These are phyloP conservation scores for Nesogale talazaci DNA, from an alignment of 2,113 vertebrate species.

Conservation along the genomic window DNA sequence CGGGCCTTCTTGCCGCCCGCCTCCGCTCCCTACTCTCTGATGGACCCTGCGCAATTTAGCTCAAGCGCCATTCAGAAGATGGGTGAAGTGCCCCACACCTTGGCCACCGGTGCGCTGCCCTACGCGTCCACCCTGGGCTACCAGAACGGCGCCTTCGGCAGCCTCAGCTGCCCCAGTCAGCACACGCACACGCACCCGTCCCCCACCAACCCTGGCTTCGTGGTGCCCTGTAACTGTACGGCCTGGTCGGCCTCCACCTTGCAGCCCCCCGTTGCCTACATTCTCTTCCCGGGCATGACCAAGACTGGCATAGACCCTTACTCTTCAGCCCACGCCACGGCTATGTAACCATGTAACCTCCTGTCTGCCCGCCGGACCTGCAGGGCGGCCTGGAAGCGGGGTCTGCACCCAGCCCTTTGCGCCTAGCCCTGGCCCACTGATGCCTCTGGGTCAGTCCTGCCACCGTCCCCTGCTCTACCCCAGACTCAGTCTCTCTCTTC, in stretches of 20 bases:
- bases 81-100: slow-evolving; percentile 98
- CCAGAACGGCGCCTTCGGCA: slow-evolving; percentile 98
- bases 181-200: slow-evolving; percentile 99
- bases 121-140: slow-evolving; percentile 99
- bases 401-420: slow-evolving; percentile 63
- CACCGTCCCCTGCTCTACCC: slow-evolving; percentile 19
- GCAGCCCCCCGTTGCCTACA: slow-evolving; percentile 99
- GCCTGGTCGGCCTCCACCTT: slow-evolving; percentile 98
- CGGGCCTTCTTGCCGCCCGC: slow-evolving; percentile 97
- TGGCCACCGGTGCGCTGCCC: slow-evolving; percentile 95
- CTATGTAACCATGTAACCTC: slow-evolving; percentile 98
- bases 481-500: slow-evolving; percentile 74
- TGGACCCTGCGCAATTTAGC: slow-evolving; percentile 98
- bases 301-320: slow-evolving; percentile 99
- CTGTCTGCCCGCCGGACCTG: slow-evolving; percentile 64
- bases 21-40: slow-evolving; percentile 96
- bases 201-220: slow-evolving; percentile 99
- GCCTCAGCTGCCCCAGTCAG: slow-evolving; percentile 96
- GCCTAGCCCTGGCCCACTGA: slow-evolving; percentile 59
- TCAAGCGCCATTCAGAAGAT: slow-evolving; percentile 99
- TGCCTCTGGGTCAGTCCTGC: slow-evolving; percentile 47
- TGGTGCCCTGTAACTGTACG: slow-evolving; percentile 99
- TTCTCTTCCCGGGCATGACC: slow-evolving; percentile 99
- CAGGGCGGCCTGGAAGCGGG: slow-evolving; percentile 66
- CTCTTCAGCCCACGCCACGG: slow-evolving; percentile 96